Base-by-base conservation (phyloP, 1,140 invertebrate genomes). In the Andricus grossulariae region DNA sequence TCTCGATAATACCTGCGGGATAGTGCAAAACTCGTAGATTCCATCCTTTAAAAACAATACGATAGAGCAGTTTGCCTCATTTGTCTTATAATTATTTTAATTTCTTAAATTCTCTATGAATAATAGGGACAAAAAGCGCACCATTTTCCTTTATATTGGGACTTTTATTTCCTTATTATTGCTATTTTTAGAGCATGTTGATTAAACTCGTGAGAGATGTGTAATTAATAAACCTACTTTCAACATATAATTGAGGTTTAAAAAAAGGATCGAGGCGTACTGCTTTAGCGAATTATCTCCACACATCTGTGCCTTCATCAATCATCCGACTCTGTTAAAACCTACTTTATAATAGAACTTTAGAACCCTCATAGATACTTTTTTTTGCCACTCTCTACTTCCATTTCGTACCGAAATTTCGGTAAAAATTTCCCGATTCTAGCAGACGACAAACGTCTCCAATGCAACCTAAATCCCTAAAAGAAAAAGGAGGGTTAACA, bases 321-420 rank as follows among this genome's bases (percentile, higher is more conserved):
- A 49, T 71, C 52, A 57, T 50, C 73, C 7, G 10, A 66, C 25
- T 66, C 60, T 45, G 32, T 66, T 66, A 45, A 25, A 45, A n/a
- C 32, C 7, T 50, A 71, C 71, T 73, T 66, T 49, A 45, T 32
- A 32, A 12, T 66, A 39, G 0, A 54, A 15, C 19, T 71, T 18
- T 71, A 49, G 15, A 75, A 18, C 39, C 55, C 50, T 21, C 21
- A 6, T 52, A 66, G 21, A 66, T 10, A 55, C 16, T 54, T 25
- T 18, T 18, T 39, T 18, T 72, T 60, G 25, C 25, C 25, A 32
- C 25, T 71, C 50, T 45, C n/a, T 45, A 72, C 49, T 8, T 66
- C 66, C 5, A 39, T 80, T 80, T 50, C 70, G 75, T 80, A 72
- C 72, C 75, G 74, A 80, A 77, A 74, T 45, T 49, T 71, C 15